phyloP scores from a whole-genome alignment of 2,888 invertebrate species.

The Disparrhopalites patrizii region DNA sequence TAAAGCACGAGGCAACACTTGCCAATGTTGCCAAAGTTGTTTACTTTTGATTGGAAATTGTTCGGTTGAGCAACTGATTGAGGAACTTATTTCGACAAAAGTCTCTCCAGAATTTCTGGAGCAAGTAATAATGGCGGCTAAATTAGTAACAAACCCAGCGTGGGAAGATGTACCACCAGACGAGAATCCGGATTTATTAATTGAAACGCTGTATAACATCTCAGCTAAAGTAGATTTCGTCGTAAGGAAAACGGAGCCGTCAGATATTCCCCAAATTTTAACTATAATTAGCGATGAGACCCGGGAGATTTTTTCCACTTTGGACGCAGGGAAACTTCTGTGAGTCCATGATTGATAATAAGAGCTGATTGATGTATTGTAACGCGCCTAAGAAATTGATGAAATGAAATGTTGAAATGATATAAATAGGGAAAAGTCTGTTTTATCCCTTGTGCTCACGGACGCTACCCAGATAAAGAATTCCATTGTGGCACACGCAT shows the following conservation, averaged over 20 bases:
- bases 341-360: slow-evolving; percentile 16
- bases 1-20: no score
- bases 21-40: no score
- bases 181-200: not conserved
- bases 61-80: no score
- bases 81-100: no score
- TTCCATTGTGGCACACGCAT: slow-evolving; percentile 37
- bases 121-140: no score
- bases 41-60: no score
- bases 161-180: not conserved
- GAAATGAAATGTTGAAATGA: not conserved
- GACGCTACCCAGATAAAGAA: slow-evolving; percentile 33
- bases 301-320: slow-evolving; percentile 8
- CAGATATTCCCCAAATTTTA: slow-evolving; percentile 31
- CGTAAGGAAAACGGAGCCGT: slow-evolving; percentile 35
- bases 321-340: slow-evolving; percentile 28
- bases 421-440: slow-evolving; percentile 44
- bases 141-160: no score
- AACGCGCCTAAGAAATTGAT: not conserved
- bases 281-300: slow-evolving; percentile 27
- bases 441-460: slow-evolving; percentile 40
- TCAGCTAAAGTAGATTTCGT: slow-evolving; percentile 2
- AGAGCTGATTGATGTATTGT: not conserved
- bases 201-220: not conserved
- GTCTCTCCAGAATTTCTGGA: no score